Evolutionary conservation across 2,797 vertebrate species (phyloP).

Genomic region (Acipenser oxyrinchus): DNA sequence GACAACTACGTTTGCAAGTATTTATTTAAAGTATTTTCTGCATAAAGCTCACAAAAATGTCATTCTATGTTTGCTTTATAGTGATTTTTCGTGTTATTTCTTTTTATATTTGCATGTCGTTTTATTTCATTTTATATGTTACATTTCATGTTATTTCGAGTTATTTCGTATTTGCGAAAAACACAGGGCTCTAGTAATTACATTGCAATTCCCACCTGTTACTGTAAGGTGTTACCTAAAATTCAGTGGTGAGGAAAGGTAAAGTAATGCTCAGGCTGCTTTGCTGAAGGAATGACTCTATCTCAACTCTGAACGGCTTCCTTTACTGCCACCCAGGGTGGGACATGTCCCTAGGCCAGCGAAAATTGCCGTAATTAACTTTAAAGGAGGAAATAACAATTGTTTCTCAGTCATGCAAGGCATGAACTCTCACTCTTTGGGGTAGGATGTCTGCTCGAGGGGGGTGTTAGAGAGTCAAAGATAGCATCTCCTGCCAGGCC

Average conservation of each 20-base stretch:
- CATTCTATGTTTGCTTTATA: no score
- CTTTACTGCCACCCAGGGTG: slow-evolving; percentile 50
- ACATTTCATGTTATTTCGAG: no score
- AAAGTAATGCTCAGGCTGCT: slow-evolving; percentile 23
- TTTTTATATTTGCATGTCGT: no score
- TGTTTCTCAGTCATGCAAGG: slow-evolving; percentile 31
- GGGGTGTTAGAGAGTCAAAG: slow-evolving; percentile 33
- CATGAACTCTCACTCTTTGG: slow-evolving; percentile 29
- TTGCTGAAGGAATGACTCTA: slow-evolving; percentile 32
- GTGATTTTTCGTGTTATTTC: no score
- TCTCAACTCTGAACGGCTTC: slow-evolving; percentile 51
- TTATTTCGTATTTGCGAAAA: no score
- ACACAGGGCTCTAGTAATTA: no score
- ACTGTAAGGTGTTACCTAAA: no score
- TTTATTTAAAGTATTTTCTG: no score
- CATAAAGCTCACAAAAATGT: no score
- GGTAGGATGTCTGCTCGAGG: slow-evolving; percentile 37
- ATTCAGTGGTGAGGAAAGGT: background rate
- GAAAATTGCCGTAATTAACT: slow-evolving; percentile 38
- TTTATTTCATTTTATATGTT: no score
- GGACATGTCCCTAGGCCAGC: slow-evolving; percentile 31
- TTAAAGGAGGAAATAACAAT: slow-evolving; percentile 27
- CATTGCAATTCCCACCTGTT: no score
- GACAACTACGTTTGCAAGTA: no score
- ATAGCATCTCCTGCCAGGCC: slow-evolving; percentile 27